These are phyloP conservation scores for Lasiommata megera DNA, from an alignment of 2,888 invertebrate genomes.

Conservation along the genomic window DNA sequence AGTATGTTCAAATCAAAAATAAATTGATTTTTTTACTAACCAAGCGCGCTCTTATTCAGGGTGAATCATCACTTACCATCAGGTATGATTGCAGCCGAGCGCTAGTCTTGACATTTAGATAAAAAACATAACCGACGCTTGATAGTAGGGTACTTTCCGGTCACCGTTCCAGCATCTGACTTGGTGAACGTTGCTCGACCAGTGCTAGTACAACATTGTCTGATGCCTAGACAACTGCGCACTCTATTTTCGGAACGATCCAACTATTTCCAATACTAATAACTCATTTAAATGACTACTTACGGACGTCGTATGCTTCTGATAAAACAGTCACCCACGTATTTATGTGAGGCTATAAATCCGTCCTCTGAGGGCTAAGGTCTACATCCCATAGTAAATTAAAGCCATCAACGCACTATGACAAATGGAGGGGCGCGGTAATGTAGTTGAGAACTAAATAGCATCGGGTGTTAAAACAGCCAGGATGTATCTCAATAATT, in stretches of 20 bases:
- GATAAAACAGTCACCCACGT: slow-evolving; percentile 12
- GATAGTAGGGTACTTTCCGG: too few species aligned
- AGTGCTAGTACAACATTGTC: too few species aligned
- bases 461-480: slow-evolving; percentile 36
- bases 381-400: slow-evolving; percentile 55
- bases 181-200: too few species aligned
- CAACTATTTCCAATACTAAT: not conserved
- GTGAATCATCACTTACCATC: too few species aligned
- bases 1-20: too few species aligned
- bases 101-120: too few species aligned
- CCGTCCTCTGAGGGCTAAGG: slow-evolving; percentile 30
- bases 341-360: slow-evolving; percentile 34
- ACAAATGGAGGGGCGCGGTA: slow-evolving; percentile 65
- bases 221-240: too few species aligned
- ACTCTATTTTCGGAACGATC: not conserved
- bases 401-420: slow-evolving; percentile 63
- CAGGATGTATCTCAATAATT: slow-evolving; percentile 49
- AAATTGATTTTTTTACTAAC: too few species aligned
- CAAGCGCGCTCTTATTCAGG: too few species aligned
- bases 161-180: too few species aligned
- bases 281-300: slow-evolving; percentile 4
- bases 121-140: too few species aligned
- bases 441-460: slow-evolving; percentile 50
- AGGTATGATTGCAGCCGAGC: too few species aligned
- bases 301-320: not conserved